phyloP scores from a whole-genome alignment of 2,888 invertebrate genomes.

The Drosophila anomalata region DNA sequence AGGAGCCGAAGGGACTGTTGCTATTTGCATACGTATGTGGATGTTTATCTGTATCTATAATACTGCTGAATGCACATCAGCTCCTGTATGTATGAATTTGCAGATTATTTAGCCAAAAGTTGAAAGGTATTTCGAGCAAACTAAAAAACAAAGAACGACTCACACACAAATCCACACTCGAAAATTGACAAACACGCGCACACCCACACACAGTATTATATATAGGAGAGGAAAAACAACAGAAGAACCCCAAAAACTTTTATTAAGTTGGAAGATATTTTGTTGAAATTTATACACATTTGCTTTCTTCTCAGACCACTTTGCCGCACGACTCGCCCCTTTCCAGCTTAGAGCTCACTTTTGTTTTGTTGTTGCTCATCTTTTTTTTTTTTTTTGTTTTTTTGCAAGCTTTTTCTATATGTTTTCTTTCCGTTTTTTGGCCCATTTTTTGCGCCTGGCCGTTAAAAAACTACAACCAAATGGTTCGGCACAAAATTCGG shows the following conservation, averaged over 20 bases:
- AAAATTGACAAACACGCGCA: slow-evolving; percentile 24
- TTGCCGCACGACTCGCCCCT: background rate
- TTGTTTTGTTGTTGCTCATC: slow-evolving; percentile 4
- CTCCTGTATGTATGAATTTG: slow-evolving; percentile 54
- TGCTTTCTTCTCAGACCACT: slow-evolving; percentile 50
- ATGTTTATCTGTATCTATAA: slow-evolving; percentile 44
- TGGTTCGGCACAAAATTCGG: slow-evolving; percentile 62
- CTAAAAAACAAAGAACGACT: slow-evolving; percentile 56
- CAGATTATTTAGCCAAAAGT: slow-evolving; percentile 77
- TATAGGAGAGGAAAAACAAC: slow-evolving; percentile 25
- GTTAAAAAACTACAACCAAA: slow-evolving; percentile 70
- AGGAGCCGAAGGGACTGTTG: slow-evolving; percentile 32
- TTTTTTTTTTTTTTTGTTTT: background rate
- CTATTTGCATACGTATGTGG: slow-evolving; percentile 63
- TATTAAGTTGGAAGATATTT: slow-evolving; percentile 76
- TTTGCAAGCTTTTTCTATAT: slow-evolving; percentile 36
- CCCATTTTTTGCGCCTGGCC: slow-evolving; percentile 52
- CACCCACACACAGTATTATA: slow-evolving; percentile 2
- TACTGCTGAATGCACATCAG: slow-evolving; percentile 44
- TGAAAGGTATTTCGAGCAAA: slow-evolving; percentile 67
- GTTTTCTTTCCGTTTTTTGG: slow-evolving; percentile 39
- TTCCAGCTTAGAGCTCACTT: slow-evolving; percentile 31
- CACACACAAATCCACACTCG: slow-evolving; percentile 46
- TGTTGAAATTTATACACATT: slow-evolving; percentile 77
- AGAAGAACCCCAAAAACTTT: slow-evolving; percentile 64